Percentiles rank a stretch among this genome's conserved stretches.
phyloP scores from a whole-genome alignment of 2,888 invertebrate genomes.

The Hypselothyrea guttata region DNA sequence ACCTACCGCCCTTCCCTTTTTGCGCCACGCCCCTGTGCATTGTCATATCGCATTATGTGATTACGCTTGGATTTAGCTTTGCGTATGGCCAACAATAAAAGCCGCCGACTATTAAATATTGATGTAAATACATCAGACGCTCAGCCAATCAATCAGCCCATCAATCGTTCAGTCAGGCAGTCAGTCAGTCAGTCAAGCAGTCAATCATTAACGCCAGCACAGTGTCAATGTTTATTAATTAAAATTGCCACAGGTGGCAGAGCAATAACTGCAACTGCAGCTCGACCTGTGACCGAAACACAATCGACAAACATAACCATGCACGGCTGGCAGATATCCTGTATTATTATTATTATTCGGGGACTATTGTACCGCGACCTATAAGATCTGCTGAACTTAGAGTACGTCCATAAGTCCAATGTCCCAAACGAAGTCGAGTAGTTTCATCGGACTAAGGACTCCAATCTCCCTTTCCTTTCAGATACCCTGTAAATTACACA shows the following conservation, averaged over 20 bases:
- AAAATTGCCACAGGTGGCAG: slow-evolving; percentile 50
- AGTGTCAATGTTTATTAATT: slow-evolving; percentile 59
- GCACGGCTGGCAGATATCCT: no score
- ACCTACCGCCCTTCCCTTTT: background rate
- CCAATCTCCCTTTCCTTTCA: no score
- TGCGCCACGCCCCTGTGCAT: slow-evolving; percentile 25
- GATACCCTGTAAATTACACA: no score
- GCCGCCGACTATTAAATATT: slow-evolving; percentile 70
- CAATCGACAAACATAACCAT: no score
- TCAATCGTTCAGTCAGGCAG: background rate
- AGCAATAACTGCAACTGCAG: slow-evolving; percentile 1
- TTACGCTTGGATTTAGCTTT: slow-evolving; percentile 29
- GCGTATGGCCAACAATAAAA: slow-evolving; percentile 37
- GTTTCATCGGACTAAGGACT: background rate
- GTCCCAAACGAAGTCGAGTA: no score
- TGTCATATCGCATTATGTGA: slow-evolving; percentile 39
- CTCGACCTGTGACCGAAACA: no score
- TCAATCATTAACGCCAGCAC: slow-evolving; percentile 18
- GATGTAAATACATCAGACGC: slow-evolving; percentile 21
- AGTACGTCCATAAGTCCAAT: no score
- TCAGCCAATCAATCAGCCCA: background rate
- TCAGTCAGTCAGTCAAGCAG: slow-evolving; percentile 2
- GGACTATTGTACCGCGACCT: no score
- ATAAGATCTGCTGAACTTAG: no score
- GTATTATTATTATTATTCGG: no score